phyloP scores from a whole-genome alignment of 2,888 invertebrate genomes.

The Prosopocoilus inquinatus region DNA sequence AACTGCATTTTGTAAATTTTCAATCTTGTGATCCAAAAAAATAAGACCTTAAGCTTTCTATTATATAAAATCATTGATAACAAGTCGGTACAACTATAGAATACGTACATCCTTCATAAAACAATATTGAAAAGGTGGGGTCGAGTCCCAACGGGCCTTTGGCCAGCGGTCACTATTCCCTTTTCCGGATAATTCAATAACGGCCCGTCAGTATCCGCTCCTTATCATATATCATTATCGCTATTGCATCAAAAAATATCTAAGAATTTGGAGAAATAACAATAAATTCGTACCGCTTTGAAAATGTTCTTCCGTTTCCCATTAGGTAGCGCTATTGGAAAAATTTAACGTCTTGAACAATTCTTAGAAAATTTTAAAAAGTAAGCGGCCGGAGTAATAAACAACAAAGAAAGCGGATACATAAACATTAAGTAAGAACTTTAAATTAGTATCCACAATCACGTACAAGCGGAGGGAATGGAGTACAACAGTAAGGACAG shows the following conservation, averaged over 20 bases:
- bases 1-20: too few species aligned
- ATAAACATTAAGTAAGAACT: slow-evolving; percentile 31
- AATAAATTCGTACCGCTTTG: background rate
- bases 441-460: slow-evolving; percentile 39
- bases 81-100: slow-evolving; percentile 21
- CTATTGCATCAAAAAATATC: slow-evolving; percentile 17
- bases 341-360: too few species aligned
- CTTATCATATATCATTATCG: slow-evolving; percentile 34
- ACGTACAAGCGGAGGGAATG: slow-evolving; percentile 36
- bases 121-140: slow-evolving; percentile 39
- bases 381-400: background rate
- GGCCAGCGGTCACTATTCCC: slow-evolving; percentile 47
- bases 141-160: slow-evolving; percentile 33
- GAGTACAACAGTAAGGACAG: slow-evolving; percentile 35
- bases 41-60: background rate
- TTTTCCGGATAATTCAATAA: slow-evolving; percentile 49
- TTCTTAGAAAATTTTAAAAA: background rate
- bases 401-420: slow-evolving; percentile 4
- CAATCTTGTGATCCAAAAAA: too few species aligned
- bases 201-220: slow-evolving; percentile 37
- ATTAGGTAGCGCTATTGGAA: too few species aligned
- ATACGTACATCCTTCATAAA: slow-evolving; percentile 41
- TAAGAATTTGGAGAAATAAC: background rate
- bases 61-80: slow-evolving; percentile 20
- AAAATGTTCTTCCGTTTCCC: too few species aligned